These are phyloP conservation scores for Galeopsomyia nigrocyanea DNA, from an alignment of 2,888 invertebrate species.

Conservation along the genomic window DNA sequence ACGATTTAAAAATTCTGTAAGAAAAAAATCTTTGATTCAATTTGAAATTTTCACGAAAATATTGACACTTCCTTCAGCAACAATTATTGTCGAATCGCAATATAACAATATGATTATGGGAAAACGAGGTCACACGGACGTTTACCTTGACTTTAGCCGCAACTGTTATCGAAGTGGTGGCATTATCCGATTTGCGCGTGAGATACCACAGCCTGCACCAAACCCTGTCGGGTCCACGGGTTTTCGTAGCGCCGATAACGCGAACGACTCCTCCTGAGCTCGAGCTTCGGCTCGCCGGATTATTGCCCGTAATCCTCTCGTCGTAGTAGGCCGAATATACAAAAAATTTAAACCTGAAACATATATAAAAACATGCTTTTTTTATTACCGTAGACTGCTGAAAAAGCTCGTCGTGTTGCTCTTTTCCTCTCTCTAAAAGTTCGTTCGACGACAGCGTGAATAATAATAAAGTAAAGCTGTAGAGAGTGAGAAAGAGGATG, in stretches of 20 bases:
- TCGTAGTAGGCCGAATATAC: conserved; percentile 94
- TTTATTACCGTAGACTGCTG: not conserved
- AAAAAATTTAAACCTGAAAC: conserved; percentile 84
- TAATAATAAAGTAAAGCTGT: not conserved
- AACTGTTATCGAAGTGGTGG: conserved; percentile 74
- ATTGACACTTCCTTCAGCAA: too few species aligned
- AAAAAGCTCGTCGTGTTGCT: not conserved
- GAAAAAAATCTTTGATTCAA: too few species aligned
- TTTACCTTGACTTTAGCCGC: conserved; percentile 82
- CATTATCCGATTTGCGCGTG: conserved; percentile 65
- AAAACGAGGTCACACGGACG: conserved; percentile 13
- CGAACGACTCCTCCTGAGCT: conserved; percentile 79
- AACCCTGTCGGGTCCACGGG: conserved; percentile 85
- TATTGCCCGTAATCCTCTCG: conserved; percentile 70
- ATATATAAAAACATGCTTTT: not conserved
- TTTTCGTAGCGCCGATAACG: conserved; percentile 90
- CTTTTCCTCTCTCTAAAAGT: not conserved
- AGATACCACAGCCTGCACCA: conserved; percentile 85
- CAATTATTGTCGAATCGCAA: too few species aligned
- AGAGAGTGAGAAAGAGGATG: too few species aligned
- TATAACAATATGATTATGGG: too few species aligned
- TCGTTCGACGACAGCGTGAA: not conserved
- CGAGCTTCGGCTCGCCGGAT: conserved; percentile 56
- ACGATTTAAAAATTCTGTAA: too few species aligned
- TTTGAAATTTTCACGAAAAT: too few species aligned